A percentile compares a stretch with the other conserved stretches of the same genome.
phyloP scores from a whole-genome alignment of 2,888 invertebrate genomes.

The Harpalus rufipes region DNA sequence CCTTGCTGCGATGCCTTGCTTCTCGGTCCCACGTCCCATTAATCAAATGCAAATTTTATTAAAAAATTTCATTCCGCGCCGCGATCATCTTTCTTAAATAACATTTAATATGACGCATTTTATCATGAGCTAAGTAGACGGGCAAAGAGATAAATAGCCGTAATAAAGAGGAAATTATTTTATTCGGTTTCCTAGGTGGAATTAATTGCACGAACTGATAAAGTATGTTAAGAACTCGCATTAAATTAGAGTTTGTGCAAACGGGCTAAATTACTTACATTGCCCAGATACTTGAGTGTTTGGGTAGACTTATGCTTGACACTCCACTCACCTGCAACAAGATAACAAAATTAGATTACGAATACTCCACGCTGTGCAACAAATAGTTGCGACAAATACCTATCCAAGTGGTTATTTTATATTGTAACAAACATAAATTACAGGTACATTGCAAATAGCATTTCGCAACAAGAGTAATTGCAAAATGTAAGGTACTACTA shows the following conservation, averaged over 20 bases:
- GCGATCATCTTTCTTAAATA: constrained; percentile 54
- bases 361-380: not conserved
- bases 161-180: constrained; percentile 47
- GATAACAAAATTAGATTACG: constrained; percentile 11
- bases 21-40: constrained; percentile 20
- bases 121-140: constrained; percentile 51
- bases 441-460: too few species aligned
- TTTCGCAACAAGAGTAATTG: too few species aligned
- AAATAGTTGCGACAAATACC: not conserved
- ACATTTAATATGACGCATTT: constrained; percentile 62
- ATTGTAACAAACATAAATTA: too few species aligned
- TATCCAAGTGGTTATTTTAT: too few species aligned
- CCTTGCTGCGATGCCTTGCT: not conserved
- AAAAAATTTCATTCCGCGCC: constrained; percentile 62
- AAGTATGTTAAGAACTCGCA: constrained; percentile 45
- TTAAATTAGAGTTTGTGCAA: constrained; percentile 28
- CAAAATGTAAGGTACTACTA: too few species aligned
- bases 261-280: constrained; percentile 29
- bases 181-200: constrained; percentile 25
- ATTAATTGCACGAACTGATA: constrained; percentile 46
- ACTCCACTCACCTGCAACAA: constrained; percentile 44
- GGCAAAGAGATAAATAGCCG: constrained; percentile 40
- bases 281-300: not conserved
- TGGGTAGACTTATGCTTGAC: constrained; percentile 5
- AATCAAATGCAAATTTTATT: constrained; percentile 66